Conservation (phyloP, 2,888 invertebrate genomes). For the Limenitis camilla region DNA sequence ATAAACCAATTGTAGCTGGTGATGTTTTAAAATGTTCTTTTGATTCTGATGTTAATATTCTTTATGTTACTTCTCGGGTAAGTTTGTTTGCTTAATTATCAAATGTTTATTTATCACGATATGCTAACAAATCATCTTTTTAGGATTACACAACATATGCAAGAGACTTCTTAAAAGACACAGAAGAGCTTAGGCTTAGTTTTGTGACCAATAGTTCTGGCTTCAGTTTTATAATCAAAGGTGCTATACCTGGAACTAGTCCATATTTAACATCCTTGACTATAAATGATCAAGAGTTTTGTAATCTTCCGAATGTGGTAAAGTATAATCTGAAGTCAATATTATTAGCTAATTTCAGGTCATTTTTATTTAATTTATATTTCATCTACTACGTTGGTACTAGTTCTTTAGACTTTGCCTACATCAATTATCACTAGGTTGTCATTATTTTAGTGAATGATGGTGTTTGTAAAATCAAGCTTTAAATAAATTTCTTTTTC, state of each 20-base stretch:
- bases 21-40: not conserved
- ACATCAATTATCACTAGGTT: too few relatives aligned
- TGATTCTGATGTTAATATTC: constrained; percentile 6
- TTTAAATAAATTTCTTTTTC: too few relatives aligned
- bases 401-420: too few relatives aligned
- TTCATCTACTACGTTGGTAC: too few relatives aligned
- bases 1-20: not conserved
- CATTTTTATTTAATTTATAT: too few relatives aligned
- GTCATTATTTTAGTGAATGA: too few relatives aligned
- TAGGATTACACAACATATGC: not conserved
- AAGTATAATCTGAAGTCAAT: not conserved
- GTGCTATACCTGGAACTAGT: constrained; percentile 10
- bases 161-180: not conserved
- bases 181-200: not conserved
- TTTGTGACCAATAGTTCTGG: not conserved
- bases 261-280: constrained; percentile 13
- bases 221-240: constrained; percentile 12
- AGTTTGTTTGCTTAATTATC: not conserved
- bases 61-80: constrained; percentile 1
- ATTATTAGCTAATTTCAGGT: too few relatives aligned
- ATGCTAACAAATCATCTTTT: not conserved
- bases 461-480: too few relatives aligned
- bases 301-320: constrained; percentile 15
- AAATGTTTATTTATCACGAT: not conserved
- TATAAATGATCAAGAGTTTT: constrained; percentile 12